phyloP scores from a whole-genome alignment of 2,888 invertebrate species.

The Tanypteryx hageni region DNA sequence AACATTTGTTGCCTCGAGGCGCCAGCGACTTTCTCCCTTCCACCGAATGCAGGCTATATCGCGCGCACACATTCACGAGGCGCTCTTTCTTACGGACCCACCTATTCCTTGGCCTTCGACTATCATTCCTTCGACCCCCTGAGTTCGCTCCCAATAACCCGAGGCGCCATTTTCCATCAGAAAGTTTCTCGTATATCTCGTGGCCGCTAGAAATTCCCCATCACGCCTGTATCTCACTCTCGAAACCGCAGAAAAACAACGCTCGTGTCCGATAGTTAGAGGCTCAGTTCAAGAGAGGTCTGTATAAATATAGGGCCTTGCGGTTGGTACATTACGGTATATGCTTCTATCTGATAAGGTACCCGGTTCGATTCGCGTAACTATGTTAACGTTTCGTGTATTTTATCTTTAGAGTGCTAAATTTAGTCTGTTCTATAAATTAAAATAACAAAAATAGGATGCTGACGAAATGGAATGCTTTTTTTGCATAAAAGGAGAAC shows the following conservation, averaged over 20 bases:
- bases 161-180: slow-evolving; percentile 1
- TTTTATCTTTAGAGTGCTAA: no score
- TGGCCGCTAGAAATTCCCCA: slow-evolving; percentile 7
- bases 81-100: background rate
- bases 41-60: background rate
- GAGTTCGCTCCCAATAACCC: background rate
- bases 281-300: background rate
- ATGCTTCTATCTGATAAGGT: no score
- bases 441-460: no score
- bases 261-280: background rate
- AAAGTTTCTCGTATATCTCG: background rate
- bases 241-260: background rate
- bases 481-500: no score
- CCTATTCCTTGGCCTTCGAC: background rate
- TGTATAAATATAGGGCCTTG: background rate
- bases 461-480: no score
- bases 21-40: background rate
- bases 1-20: background rate
- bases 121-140: background rate
- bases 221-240: slow-evolving; percentile 13
- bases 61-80: background rate
- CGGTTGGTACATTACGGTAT: background rate
- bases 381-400: no score
- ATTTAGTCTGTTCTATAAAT: no score
- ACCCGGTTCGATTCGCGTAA: no score